phyloP scores from a whole-genome alignment of 2,797 vertebrate genomes.

The Mastacembelus armatus region DNA sequence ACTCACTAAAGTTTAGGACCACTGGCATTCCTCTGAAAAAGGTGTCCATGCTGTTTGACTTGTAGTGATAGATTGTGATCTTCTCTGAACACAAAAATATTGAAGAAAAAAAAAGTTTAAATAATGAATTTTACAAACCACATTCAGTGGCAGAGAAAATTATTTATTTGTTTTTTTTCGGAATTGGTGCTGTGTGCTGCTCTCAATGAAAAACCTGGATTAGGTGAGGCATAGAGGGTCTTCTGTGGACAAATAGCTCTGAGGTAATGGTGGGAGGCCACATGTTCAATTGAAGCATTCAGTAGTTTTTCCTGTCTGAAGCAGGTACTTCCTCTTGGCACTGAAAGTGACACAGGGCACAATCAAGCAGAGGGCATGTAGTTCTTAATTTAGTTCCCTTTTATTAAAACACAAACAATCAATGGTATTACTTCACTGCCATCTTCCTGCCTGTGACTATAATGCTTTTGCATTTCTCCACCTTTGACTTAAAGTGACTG shows the following conservation, averaged over 20 bases:
- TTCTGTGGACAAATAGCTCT: slow-evolving; percentile 38
- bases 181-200: not conserved
- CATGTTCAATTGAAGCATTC: slow-evolving; percentile 46
- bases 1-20: slow-evolving; percentile 79
- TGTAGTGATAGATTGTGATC: slow-evolving; percentile 84
- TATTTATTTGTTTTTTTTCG: not conserved
- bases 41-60: not conserved
- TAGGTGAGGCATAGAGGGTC: slow-evolving; percentile 35
- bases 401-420: not conserved
- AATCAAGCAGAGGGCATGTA: not conserved
- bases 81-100: slow-evolving; percentile 60
- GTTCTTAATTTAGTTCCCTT: not conserved
- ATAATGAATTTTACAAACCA: not conserved
- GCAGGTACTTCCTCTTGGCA: slow-evolving; percentile 61
- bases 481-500: not conserved
- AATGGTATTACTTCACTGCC: not conserved
- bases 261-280: slow-evolving; percentile 55
- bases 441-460: not conserved
- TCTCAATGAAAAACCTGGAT: slow-evolving; percentile 68
- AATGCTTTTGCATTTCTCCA: too few species aligned
- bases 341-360: slow-evolving; percentile 43
- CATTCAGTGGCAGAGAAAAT: not conserved
- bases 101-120: not conserved
- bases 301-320: slow-evolving; percentile 40
- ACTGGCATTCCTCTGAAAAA: slow-evolving; percentile 72